phyloP scores from a whole-genome alignment of 2,888 invertebrate species.

The Kryphioiulus occultus region DNA sequence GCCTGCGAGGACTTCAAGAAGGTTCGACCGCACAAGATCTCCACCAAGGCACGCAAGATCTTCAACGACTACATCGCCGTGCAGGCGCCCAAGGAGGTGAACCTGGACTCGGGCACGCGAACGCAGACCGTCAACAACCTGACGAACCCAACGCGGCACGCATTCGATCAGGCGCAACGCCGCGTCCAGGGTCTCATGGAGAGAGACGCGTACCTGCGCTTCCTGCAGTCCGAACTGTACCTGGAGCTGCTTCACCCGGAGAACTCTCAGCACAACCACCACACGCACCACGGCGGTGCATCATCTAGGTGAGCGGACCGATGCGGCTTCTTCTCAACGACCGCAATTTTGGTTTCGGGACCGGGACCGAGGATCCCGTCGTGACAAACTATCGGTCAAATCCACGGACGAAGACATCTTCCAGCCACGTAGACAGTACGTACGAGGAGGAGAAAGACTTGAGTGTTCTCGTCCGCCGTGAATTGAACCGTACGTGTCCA shows the following conservation, averaged over 20 bases:
- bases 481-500: no score
- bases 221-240: slow-evolving; percentile 67
- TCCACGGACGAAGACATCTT: background rate
- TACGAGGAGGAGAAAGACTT: no score
- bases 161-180: slow-evolving; percentile 67
- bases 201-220: slow-evolving; percentile 67
- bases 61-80: slow-evolving; percentile 66
- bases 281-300: slow-evolving; percentile 45
- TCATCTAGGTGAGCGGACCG: slow-evolving; percentile 49
- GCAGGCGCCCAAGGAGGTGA: slow-evolving; percentile 67
- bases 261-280: slow-evolving; percentile 54
- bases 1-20: slow-evolving; percentile 67
- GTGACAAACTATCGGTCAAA: background rate
- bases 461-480: no score
- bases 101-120: slow-evolving; percentile 66
- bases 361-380: background rate
- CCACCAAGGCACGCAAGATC: slow-evolving; percentile 65
- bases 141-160: slow-evolving; percentile 62
- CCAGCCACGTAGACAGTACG: background rate
- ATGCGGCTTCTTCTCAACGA: background rate
- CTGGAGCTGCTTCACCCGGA: slow-evolving; percentile 62
- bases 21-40: slow-evolving; percentile 60
- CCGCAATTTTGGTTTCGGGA: background rate
- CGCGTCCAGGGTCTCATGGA: slow-evolving; percentile 67
- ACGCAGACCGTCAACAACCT: slow-evolving; percentile 63